Conservation (phyloP, 2,888 invertebrate species). For the Trissolcus japonicus region DNA sequence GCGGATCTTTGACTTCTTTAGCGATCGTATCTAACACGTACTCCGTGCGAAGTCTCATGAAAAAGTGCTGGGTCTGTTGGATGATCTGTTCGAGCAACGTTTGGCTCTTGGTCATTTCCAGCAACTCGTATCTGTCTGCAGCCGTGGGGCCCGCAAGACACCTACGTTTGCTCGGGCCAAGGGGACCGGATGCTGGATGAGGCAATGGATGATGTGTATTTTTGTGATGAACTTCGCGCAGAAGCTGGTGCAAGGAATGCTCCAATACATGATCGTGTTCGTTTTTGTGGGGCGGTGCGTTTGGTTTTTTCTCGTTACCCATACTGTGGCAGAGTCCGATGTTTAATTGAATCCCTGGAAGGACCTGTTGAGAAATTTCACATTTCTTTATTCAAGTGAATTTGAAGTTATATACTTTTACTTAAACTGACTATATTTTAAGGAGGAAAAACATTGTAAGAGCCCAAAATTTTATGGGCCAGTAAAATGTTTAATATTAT, state of each 20-base stretch:
- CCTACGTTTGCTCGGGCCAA: slow-evolving; percentile 94
- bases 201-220: slow-evolving; percentile 96
- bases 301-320: slow-evolving; percentile 79
- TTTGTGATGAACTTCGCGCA: slow-evolving; percentile 93
- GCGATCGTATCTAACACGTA: slow-evolving; percentile 95
- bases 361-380: slow-evolving; percentile 77
- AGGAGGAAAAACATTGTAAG: too few species aligned
- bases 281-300: slow-evolving; percentile 78
- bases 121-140: slow-evolving; percentile 88
- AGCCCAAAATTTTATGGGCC: too few species aligned
- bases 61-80: slow-evolving; percentile 96
- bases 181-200: slow-evolving; percentile 94
- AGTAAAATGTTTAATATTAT: too few species aligned
- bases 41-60: slow-evolving; percentile 93
- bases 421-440: too few species aligned
- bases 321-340: slow-evolving; percentile 94
- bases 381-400: too few species aligned
- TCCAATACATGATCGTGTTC: slow-evolving; percentile 98
- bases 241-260: slow-evolving; percentile 94
- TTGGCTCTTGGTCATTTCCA: slow-evolving; percentile 94
- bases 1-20: slow-evolving; percentile 94
- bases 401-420: too few species aligned
- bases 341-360: slow-evolving; percentile 94
- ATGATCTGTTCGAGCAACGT: slow-evolving; percentile 97
- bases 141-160: slow-evolving; percentile 95